phyloP scores from a whole-genome alignment of 2,113 vertebrate species.

The Lota lota region DNA sequence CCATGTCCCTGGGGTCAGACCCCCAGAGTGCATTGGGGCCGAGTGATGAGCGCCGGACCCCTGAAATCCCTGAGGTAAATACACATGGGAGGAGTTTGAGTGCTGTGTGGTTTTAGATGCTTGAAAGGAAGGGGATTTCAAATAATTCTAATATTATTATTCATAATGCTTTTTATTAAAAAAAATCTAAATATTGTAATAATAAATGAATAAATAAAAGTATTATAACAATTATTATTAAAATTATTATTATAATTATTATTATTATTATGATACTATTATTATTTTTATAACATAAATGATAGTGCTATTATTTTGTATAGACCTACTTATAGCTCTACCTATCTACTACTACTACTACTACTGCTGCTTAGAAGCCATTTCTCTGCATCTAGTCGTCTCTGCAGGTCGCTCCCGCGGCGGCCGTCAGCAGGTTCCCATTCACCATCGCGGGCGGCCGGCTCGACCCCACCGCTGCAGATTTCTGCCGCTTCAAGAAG shows the following conservation, averaged over 20 bases:
- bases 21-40: constrained; percentile 10
- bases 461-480: constrained; percentile 57
- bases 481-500: constrained; percentile 75
- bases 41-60: neutral
- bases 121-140: neutral
- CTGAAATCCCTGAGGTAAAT: constrained; percentile 39
- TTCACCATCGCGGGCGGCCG: constrained; percentile 67
- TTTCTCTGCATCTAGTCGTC: constrained; percentile 50
- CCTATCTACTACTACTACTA: too few relatives aligned
- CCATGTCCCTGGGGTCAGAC: constrained; percentile 36
- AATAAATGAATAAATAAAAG: too few relatives aligned
- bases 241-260: too few relatives aligned
- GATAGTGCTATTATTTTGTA: too few relatives aligned
- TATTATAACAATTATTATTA: too few relatives aligned
- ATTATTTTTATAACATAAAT: too few relatives aligned
- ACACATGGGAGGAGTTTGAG: too few relatives aligned
- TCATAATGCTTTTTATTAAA: too few relatives aligned
- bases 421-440: constrained; percentile 28
- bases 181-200: too few relatives aligned
- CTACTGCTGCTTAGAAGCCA: constrained; percentile 4
- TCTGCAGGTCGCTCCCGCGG: neutral
- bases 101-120: too few relatives aligned
- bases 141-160: neutral
- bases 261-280: too few relatives aligned
- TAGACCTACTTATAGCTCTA: too few relatives aligned